Conservation (phyloP, 2,888 invertebrate genomes). For the Colostygia pectinataria region DNA sequence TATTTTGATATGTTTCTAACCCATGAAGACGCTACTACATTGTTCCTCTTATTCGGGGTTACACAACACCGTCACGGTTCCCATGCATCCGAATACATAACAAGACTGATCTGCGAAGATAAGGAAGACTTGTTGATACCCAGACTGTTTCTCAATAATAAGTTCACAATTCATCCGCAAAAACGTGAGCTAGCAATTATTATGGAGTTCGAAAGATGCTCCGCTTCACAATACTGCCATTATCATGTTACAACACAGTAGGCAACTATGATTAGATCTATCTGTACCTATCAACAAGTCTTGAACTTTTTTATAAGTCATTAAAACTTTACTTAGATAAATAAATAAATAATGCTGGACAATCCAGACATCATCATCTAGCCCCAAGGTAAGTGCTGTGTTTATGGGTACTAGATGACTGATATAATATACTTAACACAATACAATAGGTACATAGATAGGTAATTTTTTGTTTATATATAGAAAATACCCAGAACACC, state of each 20-base stretch:
- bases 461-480: too few relatives aligned
- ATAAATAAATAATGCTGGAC: too few relatives aligned
- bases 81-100: slow-evolving; percentile 73
- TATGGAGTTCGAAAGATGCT: slow-evolving; percentile 58
- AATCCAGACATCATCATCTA: too few relatives aligned
- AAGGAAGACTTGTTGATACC: slow-evolving; percentile 63
- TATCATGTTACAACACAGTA: slow-evolving; percentile 64
- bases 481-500: too few relatives aligned
- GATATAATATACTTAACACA: too few relatives aligned
- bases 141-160: slow-evolving; percentile 71
- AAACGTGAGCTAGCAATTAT: slow-evolving; percentile 74
- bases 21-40: slow-evolving; percentile 16
- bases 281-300: slow-evolving; percentile 13
- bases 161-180: slow-evolving; percentile 68
- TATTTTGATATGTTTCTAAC: slow-evolving; percentile 18
- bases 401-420: too few relatives aligned
- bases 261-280: slow-evolving; percentile 35
- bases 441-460: too few relatives aligned
- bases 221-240: slow-evolving; percentile 69
- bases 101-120: slow-evolving; percentile 67
- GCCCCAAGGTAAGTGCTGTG: too few relatives aligned
- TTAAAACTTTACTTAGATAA: too few relatives aligned
- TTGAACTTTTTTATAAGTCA: slow-evolving; percentile 7
- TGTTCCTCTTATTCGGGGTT: slow-evolving; percentile 44
- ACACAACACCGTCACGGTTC: slow-evolving; percentile 70